phyloP scores from a whole-genome alignment of 2,797 vertebrate genomes.

The Eutrigla gurnardus region DNA sequence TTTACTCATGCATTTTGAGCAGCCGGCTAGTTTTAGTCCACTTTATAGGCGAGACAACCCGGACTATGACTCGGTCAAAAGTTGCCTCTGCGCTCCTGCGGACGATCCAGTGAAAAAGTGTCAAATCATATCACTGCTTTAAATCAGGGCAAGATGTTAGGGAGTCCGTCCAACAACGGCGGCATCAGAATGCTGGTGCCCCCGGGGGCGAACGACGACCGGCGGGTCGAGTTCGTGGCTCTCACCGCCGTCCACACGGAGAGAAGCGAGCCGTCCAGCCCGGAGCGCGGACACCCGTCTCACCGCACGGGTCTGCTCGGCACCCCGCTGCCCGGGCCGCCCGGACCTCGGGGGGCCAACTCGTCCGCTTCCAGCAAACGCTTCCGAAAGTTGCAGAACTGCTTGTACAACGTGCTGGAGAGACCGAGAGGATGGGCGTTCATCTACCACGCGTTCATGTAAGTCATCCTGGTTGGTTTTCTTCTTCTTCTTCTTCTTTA shows the following conservation, averaged over 20 bases:
- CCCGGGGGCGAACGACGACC: slow-evolving; percentile 81
- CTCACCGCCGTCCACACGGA: slow-evolving; percentile 91
- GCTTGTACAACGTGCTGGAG: slow-evolving; percentile 97
- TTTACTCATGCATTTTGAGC: slow-evolving; percentile 4
- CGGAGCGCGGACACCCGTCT: slow-evolving; percentile 85
- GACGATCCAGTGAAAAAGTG: slow-evolving; percentile 38
- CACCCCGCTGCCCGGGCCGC: slow-evolving; percentile 84
- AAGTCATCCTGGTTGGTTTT: slow-evolving; percentile 71
- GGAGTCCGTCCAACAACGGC: slow-evolving; percentile 88
- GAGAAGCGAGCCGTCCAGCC: slow-evolving; percentile 85
- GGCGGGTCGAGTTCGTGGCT: slow-evolving; percentile 90
- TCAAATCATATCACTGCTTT: slow-evolving; percentile 22
- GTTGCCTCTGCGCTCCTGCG: slow-evolving; percentile 38
- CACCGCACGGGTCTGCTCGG: slow-evolving; percentile 87
- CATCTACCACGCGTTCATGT: slow-evolving; percentile 98
- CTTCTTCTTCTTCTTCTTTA: neutral
- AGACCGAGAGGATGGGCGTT: slow-evolving; percentile 97
- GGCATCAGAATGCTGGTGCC: slow-evolving; percentile 85
- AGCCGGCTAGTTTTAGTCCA: slow-evolving; percentile 23
- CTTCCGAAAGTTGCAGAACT: slow-evolving; percentile 94
- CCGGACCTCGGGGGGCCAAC: slow-evolving; percentile 77
- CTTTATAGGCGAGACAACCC: slow-evolving; percentile 14
- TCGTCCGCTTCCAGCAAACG: slow-evolving; percentile 86
- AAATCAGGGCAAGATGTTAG: slow-evolving; percentile 74
- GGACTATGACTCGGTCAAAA: slow-evolving; percentile 66